Base-by-base conservation (phyloP, 2,888 invertebrate species). In the Lysandra bellargus region DNA sequence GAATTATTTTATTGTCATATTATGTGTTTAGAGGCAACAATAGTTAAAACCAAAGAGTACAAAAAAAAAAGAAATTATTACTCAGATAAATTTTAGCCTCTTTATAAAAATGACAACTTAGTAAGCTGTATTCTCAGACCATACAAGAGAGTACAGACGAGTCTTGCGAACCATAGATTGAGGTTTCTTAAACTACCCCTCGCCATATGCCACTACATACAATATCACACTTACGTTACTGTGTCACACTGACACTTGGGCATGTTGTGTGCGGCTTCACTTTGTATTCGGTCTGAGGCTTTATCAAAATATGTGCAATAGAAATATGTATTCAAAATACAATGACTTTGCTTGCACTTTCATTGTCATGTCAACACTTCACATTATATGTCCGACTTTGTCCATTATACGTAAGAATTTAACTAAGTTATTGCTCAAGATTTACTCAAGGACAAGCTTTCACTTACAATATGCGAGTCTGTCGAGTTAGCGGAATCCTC, bases 391-490 rank as follows among this genome's bases (percentile, higher is more conserved):
- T 76, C 53, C 76, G 53, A 53, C 33, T 76, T 73, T 88, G 87
- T 88, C 87, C 84, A 85, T 86, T 84, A 85, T 86, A 86, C 82
- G 85, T 86, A 87, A 84, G 85, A 87, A 86, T 84, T 86, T 83
- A 79, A 85, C 85, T 88, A 88, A 77, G 85, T 87, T 89, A 89
- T 90, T 90, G 90, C 88, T 90, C 89, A 90, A 88, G 79, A 84
- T 82, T 83, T 92, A 85, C 85, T 88, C 86, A 90, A 87, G 88
- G 92, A 89, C 89, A 90, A 86, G 87, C 85, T 88, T 87, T 90
- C 91, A 90, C 90, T 92, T 87, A 90, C 90, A 86, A 89, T 86
- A 82, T 90, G 91, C 82, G 91, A 89, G 86, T 91, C 90, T 78
- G 91, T 86, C 64, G 91, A 89, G 83, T 89, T 86, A 74, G 89